Base-by-base conservation (phyloP, 2,113 vertebrate species). In the Manacus vitellinus region DNA sequence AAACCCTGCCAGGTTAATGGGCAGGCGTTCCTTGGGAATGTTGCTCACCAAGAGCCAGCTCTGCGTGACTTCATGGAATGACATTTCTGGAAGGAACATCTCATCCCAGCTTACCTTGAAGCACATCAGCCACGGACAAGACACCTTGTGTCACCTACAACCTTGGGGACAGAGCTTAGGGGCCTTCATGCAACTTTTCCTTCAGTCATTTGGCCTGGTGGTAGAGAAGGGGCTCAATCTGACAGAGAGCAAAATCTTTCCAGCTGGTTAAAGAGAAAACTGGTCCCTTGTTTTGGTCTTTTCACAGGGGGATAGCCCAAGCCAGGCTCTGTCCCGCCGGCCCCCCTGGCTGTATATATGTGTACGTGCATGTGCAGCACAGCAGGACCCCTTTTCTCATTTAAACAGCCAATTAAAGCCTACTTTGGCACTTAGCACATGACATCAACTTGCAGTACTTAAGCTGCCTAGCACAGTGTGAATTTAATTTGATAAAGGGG, bases 351-450 rank as follows among this genome's bases (percentile, higher is more conserved):
- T 56, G 3, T 3, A 4, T 24, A 3, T 4, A 30, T 56, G 43
- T 52, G 65, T 62, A 74, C 8, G 9, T 78, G 44, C 83, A 70
- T 91, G 79, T 65, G 87, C 85, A 71, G 96, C 97, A 10, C 96
- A 97, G 97, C 92, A 79, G 97, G 97, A 94, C 93, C 55, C 49
- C 81, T 95, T 97, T 94, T 92, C 91, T 98, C 97, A 93, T 98
- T 98, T 97, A 98, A 98, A 98, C 97, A 98, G 97, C 85, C 96
- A 98, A 97, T 98, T 98, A 98, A 98, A 98, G 81, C 84, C 97
- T 92, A 94, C 94, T 98, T 97, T 77, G 93, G 96, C 95, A 97
- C 97, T 97, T 98, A 98, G 92, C 73, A 89, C 92, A 89, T 67
- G 95, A 94, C 97, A 93, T 97, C 95, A 84, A 93, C 93, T 95